Percentiles rank a stretch among this genome's conserved stretches.
phyloP scores from a whole-genome alignment of 1,140 invertebrate genomes.

The Linepithema humile region DNA sequence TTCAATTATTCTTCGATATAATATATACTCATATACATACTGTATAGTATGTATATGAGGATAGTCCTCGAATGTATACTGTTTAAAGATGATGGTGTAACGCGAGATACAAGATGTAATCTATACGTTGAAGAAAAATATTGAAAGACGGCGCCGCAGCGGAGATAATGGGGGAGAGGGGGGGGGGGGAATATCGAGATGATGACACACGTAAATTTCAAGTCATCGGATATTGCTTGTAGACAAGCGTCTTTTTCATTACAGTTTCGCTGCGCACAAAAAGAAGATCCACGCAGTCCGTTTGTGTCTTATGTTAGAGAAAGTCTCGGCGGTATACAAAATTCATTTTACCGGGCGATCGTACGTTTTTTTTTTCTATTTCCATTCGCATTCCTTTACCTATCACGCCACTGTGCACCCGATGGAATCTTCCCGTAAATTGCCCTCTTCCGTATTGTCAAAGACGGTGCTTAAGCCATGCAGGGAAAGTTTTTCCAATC shows the following conservation, averaged over 20 bases:
- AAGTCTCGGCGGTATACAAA: conserved; percentile 39
- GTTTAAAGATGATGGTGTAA: conserved; percentile 30
- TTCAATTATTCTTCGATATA: too few species aligned
- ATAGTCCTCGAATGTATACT: too few species aligned
- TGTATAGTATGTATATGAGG: too few species aligned
- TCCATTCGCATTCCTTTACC: conserved; percentile 23
- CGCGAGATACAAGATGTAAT: conserved; percentile 30
- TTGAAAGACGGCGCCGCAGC: conserved; percentile 14
- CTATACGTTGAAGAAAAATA: conserved; percentile 18
- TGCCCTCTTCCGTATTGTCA: conserved; percentile 65
- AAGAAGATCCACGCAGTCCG: conserved; percentile 1
- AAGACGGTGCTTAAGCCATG: conserved; percentile 47
- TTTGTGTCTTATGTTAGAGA: conserved; percentile 47
- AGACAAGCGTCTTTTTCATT: background rate
- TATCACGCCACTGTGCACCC: conserved; percentile 16
- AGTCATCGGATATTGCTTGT: conserved; percentile 43
- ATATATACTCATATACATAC: too few species aligned
- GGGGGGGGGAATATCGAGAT: conserved; percentile 29
- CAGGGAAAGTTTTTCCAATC: conserved; percentile 65
- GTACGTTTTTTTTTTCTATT: conserved; percentile 17
- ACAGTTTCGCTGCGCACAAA: background rate
- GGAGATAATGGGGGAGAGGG: conserved; percentile 25
- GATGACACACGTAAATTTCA: conserved; percentile 31
- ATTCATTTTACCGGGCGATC: conserved; percentile 43
- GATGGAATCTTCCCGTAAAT: conserved; percentile 60